Conservation (phyloP, 2,113 vertebrate genomes). For the Alligator mississippiensis region DNA sequence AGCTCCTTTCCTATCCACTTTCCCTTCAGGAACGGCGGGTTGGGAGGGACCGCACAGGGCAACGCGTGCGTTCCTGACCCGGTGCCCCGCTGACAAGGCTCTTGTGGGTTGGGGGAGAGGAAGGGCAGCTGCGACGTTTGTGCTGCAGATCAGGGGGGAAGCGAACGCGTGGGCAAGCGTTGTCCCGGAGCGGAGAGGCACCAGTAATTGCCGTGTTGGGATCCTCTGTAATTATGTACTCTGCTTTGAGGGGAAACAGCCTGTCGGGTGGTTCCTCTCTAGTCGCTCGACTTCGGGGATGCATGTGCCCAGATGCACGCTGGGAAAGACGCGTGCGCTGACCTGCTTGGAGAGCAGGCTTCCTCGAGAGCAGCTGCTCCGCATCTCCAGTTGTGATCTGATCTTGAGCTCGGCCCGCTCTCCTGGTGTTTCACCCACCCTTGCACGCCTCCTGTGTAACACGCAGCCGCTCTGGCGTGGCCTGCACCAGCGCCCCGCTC, state of each 20-base stretch:
- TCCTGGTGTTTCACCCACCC: neutral
- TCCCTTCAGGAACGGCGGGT: neutral
- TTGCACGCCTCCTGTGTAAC: neutral
- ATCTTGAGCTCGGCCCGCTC: slow-evolving; percentile 6
- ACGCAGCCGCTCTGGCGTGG: neutral
- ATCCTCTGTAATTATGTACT: slow-evolving; percentile 39
- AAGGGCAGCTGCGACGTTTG: neutral
- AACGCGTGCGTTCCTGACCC: neutral
- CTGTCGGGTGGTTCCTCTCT: neutral
- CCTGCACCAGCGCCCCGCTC: neutral
- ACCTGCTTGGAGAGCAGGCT: neutral
- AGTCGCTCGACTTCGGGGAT: slow-evolving; percentile 11
- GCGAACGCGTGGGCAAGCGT: neutral
- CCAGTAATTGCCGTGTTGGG: slow-evolving; percentile 10
- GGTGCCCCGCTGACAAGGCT: neutral
- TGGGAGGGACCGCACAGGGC: neutral
- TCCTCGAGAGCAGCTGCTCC: slow-evolving; percentile 10
- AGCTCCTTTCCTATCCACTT: neutral
- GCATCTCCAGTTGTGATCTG: neutral
- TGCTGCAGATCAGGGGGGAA: neutral
- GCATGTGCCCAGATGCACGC: neutral
- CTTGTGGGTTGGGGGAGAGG: neutral
- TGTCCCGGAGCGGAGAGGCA: slow-evolving; percentile 21
- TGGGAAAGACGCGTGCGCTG: neutral
- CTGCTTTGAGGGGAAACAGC: slow-evolving; percentile 49